Percentiles rank a stretch among this genome's conserved stretches.
These are phyloP conservation scores for Gopherus flavomarginatus DNA, from an alignment of 2,113 vertebrate species.

Conservation along the genomic window DNA sequence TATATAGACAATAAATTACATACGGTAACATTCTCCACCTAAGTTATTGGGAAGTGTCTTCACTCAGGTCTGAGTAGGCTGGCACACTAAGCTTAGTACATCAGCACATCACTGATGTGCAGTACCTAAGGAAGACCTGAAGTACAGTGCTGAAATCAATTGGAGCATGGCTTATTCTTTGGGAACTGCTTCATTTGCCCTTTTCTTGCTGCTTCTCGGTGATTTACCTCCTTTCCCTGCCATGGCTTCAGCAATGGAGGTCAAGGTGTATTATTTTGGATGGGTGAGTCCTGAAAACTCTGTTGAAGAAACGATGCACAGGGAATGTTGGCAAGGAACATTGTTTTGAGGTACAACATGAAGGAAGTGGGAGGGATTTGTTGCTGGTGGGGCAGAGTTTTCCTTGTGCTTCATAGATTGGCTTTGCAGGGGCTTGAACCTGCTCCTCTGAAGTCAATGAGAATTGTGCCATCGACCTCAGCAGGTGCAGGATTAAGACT, in stretches of 20 bases:
- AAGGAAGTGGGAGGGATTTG: constrained; percentile 25
- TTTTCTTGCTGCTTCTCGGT: constrained; percentile 35
- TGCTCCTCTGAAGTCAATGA: constrained; percentile 31
- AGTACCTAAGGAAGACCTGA: fast-evolving
- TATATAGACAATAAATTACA: constrained; percentile 10
- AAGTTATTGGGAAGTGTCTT: not conserved
- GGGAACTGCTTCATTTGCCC: not conserved
- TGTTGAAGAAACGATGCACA: not conserved
- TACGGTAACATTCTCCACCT: not conserved
- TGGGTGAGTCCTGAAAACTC: constrained; percentile 25
- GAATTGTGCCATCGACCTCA: constrained; percentile 47
- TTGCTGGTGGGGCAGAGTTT: not conserved
- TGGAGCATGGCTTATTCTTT: not conserved
- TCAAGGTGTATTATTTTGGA: constrained; percentile 44
- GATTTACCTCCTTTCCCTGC: constrained; percentile 31
- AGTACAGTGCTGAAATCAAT: not conserved
- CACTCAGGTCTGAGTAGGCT: fast-evolving
- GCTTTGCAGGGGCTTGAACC: not conserved
- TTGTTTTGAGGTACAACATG: constrained; percentile 16
- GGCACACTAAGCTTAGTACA: fast-evolving
- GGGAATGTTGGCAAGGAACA: fast-evolving
- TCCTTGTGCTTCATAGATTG: not conserved
- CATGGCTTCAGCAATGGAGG: constrained; percentile 15
- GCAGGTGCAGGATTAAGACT: not conserved
- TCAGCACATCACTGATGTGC: not conserved